Evolutionary conservation across 2,797 vertebrate species (phyloP), one percentile per base, ranked within the genome.

Genomic region (Pterois miles): DNA sequence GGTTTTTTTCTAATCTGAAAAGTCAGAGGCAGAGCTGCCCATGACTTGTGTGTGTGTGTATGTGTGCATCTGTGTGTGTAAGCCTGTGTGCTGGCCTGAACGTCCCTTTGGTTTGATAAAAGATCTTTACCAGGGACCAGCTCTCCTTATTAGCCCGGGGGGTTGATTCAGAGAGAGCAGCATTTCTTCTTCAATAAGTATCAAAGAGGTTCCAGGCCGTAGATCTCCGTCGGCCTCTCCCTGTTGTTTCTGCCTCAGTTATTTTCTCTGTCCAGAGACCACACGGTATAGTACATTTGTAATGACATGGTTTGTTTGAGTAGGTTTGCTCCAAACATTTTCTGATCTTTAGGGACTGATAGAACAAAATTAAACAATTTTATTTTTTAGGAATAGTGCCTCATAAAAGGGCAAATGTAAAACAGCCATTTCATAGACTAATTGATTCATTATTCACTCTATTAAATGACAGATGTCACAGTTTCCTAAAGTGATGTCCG

Each of bases 11-110:
- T 23, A 8, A 63, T 57, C 73, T 69, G 72, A 88, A 91, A 91
- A 91, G 88, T 91, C 92, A 90, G 40, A 66, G 70, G 52, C 68
- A 71, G 71, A 74, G 53, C 40, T 71, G 50, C 71, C 83, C 31
- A 56, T 25, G 48, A 53, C 23, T 70, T 65, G 13, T 33, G 16
- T 36, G 38, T 73, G 18, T 27, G 53, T 33, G 23, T 38, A 12
- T 34, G 27, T 38, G 20, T 12, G 43, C 0, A 8, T 14, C 29
- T 20, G 29, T 25, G 0, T 5, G 6, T 57, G 27, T 38, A n/a
- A 1, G 40, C 8, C 0, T 54, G 46, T 74, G 72, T 69, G 33
- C 65, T 56, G 25, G 40, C 5, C 6, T 16, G 3, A 40, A 12
- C 7, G 13, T 73, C 60, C 77, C 43, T 64, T 62, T 29, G 54